Conservation (phyloP, 2,797 vertebrate genomes). For the Alfaro cultratus region DNA sequence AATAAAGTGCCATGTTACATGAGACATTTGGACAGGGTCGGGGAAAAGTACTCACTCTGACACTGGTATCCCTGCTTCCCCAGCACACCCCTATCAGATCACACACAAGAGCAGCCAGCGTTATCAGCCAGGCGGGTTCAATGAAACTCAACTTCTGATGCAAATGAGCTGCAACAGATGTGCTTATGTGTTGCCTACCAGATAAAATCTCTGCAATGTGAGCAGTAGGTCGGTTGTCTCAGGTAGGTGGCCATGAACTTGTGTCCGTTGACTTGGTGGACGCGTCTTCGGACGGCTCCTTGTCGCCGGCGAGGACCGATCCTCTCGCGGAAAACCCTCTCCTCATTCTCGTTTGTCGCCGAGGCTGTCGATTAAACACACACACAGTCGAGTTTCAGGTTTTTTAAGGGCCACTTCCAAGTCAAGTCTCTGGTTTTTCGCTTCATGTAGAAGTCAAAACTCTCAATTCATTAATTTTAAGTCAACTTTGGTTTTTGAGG, state of each 20-base stretch:
- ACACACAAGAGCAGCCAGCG: conserved; percentile 56
- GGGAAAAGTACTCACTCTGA: conserved; percentile 90
- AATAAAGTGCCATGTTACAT: conserved; percentile 47
- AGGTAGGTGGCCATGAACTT: conserved; percentile 99
- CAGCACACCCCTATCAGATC: conserved; percentile 91
- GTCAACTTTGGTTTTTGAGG: neutral
- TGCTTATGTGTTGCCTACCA: conserved; percentile 80
- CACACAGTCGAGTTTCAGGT: neutral
- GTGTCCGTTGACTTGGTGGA: conserved; percentile 98
- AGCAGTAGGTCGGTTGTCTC: conserved; percentile 97
- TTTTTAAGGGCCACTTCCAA: neutral
- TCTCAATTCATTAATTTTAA: neutral
- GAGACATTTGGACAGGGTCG: conserved; percentile 41
- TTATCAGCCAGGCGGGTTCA: conserved; percentile 24
- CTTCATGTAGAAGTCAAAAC: neutral
- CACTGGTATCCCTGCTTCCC: conserved; percentile 99
- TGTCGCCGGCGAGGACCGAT: conserved; percentile 90
- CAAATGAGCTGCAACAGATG: neutral
- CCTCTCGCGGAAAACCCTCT: conserved; percentile 92
- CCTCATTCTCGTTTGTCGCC: conserved; percentile 93
- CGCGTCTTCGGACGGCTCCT: conserved; percentile 93
- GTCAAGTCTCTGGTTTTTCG: neutral
- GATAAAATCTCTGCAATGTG: conserved; percentile 98
- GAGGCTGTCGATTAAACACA: conserved; percentile 69
- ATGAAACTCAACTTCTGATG: conserved; percentile 11